Evolutionary conservation across 1,140 invertebrate genomes (phyloP), one percentile per base, ranked within the genome.

Genomic region (Homalodisca vitripennis): DNA sequence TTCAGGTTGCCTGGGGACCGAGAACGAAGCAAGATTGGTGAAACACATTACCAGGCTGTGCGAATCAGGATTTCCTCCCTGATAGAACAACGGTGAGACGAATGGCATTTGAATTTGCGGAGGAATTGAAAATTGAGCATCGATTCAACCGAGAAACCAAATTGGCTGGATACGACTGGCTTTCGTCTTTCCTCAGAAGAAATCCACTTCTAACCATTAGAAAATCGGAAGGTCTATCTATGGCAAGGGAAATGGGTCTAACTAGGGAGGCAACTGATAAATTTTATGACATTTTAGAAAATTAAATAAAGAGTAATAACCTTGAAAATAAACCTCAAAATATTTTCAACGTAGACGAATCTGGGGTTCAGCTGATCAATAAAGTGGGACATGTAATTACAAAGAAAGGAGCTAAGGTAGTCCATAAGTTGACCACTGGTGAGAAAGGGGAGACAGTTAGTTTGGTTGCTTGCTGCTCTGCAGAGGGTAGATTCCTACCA

Each of bases 341-440:
- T 14, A 53, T 70, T 31, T 70, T 51, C 13, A 67, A 70, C 53
- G 65, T 67, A 30, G 65, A 70, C 47, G 65, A 70, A 60, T 53
- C 63, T 51, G 69, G 64, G 6, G 24, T 70, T 14, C 69, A 70
- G 27, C 26, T 67, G 24, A 32, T 51, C 3, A 63, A 69, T 34
- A 47, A 34, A 3, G 32, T 27, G 30, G 41, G 29, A 14, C 22
- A 64, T 1, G 41, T 48, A 13, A 60, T 69, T 20, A 27, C 20
- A 47, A 70, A 51, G n/a, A 70, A 70, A 70, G 24, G 55, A 30
- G 53, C 31, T 34, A 70, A 70, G 24, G 51, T 27, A 17, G 53
- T 20, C 17, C 17, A 53, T 1, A 70, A 70, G 24, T 48, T 48
- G 12, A 70, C 55, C 17, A 31, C 65, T 2, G 64, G 22, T 14